Evolutionary conservation across 2,797 vertebrate genomes (phyloP).

Genomic region (Ptychadena robeensis): DNA sequence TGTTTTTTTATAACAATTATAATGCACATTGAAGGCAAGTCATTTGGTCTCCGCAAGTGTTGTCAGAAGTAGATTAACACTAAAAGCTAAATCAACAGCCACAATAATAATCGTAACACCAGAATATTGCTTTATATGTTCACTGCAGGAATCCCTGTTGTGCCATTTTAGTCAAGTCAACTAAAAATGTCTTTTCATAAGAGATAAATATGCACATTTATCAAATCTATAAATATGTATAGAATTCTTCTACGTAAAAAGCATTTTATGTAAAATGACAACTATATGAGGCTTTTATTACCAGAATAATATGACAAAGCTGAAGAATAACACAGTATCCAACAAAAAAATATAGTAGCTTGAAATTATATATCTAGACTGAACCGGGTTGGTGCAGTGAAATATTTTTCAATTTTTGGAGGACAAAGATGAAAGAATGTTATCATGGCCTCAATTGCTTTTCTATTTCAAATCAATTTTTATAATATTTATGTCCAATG

Average conservation of each 20-base stretch:
- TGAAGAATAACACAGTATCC: neutral
- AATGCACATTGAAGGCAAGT: constrained; percentile 29
- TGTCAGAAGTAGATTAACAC: constrained; percentile 53
- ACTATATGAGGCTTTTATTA: constrained; percentile 1
- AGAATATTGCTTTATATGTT: constrained; percentile 50
- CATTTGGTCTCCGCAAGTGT: constrained; percentile 46
- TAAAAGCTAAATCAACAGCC: constrained; percentile 55
- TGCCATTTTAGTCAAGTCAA: constrained; percentile 41
- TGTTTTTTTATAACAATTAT: constrained; percentile 49
- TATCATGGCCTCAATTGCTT: too few species aligned
- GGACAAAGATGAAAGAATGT: too few species aligned
- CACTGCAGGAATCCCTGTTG: constrained; percentile 42
- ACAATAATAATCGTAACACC: constrained; percentile 39
- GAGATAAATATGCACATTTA: constrained; percentile 35
- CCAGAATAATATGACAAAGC: constrained; percentile 4
- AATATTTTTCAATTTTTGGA: neutral
- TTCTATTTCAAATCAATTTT: too few species aligned
- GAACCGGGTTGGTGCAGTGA: neutral
- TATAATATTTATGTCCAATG: too few species aligned
- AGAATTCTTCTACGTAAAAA: constrained; percentile 22
- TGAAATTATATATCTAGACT: neutral
- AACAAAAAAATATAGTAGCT: neutral
- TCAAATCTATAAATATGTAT: constrained; percentile 37
- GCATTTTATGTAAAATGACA: neutral
- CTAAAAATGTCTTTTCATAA: constrained; percentile 39